Evolutionary conservation across 2,113 vertebrate genomes (phyloP), one percentile per base, ranked within the genome.

Genomic region (Halichoerus grypus): DNA sequence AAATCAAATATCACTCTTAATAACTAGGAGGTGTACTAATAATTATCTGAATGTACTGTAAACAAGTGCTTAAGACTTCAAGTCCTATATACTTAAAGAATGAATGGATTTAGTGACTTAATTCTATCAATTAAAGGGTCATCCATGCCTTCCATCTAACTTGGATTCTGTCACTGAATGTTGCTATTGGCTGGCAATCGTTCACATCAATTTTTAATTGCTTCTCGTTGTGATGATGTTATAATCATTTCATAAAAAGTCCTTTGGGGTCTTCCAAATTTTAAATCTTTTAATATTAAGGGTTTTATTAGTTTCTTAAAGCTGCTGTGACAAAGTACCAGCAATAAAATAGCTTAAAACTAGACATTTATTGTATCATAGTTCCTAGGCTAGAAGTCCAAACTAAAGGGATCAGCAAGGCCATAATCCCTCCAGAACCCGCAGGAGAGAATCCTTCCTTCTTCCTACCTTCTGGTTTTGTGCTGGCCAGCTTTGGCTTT

Each of bases 381-480:
- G 33, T n/a, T 61, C 7, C 33, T n/a, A 77, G 28, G 24, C 51
- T 71, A 28, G 19, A 51, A 31, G 42, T 31, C 31, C 19, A 53
- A 36, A 57, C 4, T 4, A 21, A 61, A 39, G 19, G 9, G 16
- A 1, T 53, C 13, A 0, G 21, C 7, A n/a, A 49, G 26, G 7
- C 22, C 4, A 13, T 28, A 10, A 11, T 74, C 10, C 19, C n/a
- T 39, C 49, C 77, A 36, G 53, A 46, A 22, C 16, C 11, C 39
- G 16, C 2, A 39, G 59, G 31, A 21, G 4, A 18, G 12, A 28
- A 16, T 33, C 5, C 11, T 42, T 21, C n/a, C 16, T 53, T 88
- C 5, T 69, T 46, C 18, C 18, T 33, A 36, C 31, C 22, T 21
- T 83, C 88, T 57, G 36, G 1, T 15, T 86, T n/a, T 8, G 61